These are phyloP conservation scores for Cheilosia pagana DNA, from an alignment of 2,888 invertebrate genomes.

Conservation along the genomic window DNA sequence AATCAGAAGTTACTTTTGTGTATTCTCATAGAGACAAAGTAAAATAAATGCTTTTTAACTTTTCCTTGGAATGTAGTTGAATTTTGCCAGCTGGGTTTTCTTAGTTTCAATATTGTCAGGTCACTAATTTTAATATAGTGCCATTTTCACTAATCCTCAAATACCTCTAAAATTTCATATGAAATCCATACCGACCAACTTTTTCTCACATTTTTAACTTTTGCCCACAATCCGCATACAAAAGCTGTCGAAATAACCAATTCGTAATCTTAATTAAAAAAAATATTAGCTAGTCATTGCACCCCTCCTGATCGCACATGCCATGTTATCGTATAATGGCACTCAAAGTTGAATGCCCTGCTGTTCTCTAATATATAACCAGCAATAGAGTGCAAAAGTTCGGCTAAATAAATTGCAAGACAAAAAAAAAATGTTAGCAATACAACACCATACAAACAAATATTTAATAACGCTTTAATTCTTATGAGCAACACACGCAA, in stretches of 20 bases:
- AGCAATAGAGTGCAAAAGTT: conserved; percentile 48
- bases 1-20: no score
- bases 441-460: conserved; percentile 4
- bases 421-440: conserved; percentile 30
- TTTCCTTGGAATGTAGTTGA: no score
- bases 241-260: neutral
- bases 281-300: conserved; percentile 58
- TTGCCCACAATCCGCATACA: no score
- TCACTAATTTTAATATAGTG: no score
- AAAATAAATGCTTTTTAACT: no score
- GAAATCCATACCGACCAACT: no score
- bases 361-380: conserved; percentile 30
- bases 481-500: neutral
- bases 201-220: no score
- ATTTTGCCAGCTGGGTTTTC: no score
- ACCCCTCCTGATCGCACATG: conserved; percentile 39
- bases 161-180: no score
- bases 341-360: conserved; percentile 65
- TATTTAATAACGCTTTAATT: conserved; percentile 5
- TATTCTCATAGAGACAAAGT: no score
- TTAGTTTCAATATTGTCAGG: no score
- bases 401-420: conserved; percentile 45
- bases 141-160: no score
- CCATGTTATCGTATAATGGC: conserved; percentile 33
- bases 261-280: conserved; percentile 25